Conservation (phyloP, 2,797 vertebrate genomes). For the Sebastes glaucus region DNA sequence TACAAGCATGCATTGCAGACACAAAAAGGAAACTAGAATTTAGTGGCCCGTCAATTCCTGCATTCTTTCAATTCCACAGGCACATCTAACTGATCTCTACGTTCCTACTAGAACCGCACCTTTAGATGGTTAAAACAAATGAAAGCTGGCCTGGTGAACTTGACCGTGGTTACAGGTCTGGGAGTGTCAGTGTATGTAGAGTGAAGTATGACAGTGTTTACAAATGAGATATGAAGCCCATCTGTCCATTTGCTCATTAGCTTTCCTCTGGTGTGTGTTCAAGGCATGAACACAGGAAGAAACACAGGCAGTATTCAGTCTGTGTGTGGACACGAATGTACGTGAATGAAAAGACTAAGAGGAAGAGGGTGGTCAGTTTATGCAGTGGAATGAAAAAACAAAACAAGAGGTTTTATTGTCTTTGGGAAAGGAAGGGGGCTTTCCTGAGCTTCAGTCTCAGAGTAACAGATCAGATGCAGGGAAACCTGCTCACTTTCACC, state of each 20-base stretch:
- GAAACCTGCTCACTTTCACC: not conserved
- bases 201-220: not conserved
- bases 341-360: not conserved
- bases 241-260: slow-evolving; percentile 7
- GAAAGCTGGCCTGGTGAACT: not conserved
- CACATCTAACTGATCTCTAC: not conserved
- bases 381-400: not conserved
- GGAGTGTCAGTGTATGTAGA: not conserved
- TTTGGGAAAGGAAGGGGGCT: slow-evolving; percentile 6
- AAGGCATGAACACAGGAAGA: slow-evolving; percentile 9
- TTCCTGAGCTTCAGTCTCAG: not conserved
- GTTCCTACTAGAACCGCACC: slow-evolving; percentile 3
- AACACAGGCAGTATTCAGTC: slow-evolving; percentile 7
- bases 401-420: not conserved
- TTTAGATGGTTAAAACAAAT: slow-evolving; percentile 10
- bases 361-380: slow-evolving; percentile 11
- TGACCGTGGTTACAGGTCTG: not conserved
- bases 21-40: not conserved
- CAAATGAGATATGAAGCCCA: slow-evolving; percentile 4
- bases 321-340: not conserved
- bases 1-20: not conserved
- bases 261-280: slow-evolving; percentile 1
- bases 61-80: slow-evolving; percentile 30
- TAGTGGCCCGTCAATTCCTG: not conserved
- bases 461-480: not conserved